phyloP scores from a whole-genome alignment of 2,797 vertebrate species.

The Pagetopsis macropterus region DNA sequence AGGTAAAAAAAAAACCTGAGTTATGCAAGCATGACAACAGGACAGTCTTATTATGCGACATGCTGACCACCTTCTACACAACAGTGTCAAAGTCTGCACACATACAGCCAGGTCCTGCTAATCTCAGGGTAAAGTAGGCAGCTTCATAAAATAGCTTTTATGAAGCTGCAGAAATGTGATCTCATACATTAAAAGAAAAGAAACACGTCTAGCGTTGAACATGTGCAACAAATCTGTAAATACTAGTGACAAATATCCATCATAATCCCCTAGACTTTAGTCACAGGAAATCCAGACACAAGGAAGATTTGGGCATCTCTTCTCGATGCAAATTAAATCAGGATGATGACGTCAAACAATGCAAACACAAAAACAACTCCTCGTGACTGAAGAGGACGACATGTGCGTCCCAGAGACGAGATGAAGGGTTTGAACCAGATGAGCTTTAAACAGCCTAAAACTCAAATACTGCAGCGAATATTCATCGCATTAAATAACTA shows the following conservation, averaged over 20 bases:
- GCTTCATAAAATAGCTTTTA: conserved; percentile 3
- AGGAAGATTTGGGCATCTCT: background rate
- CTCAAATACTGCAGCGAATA: background rate
- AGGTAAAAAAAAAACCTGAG: background rate
- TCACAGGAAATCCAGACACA: background rate
- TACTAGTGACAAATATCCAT: too few relatives aligned
- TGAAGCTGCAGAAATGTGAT: background rate
- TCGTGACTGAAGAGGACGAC: conserved; percentile 20
- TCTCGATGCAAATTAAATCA: conserved; percentile 19
- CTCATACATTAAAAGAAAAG: background rate
- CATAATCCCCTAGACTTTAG: background rate
- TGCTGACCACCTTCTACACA: conserved; percentile 26
- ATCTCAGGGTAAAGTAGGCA: conserved; percentile 7
- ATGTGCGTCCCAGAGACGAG: conserved; percentile 25
- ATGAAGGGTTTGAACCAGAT: conserved; percentile 36
- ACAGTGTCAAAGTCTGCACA: conserved; percentile 27
- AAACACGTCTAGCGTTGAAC: background rate
- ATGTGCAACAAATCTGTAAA: background rate
- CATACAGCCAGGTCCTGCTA: background rate
- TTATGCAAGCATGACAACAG: background rate
- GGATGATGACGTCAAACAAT: conserved; percentile 10
- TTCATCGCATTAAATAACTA: background rate
- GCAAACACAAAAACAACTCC: conserved; percentile 21
- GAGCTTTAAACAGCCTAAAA: conserved; percentile 17
- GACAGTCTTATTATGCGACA: background rate